phyloP scores from a whole-genome alignment of 2,888 invertebrate species.

The Trachelus tabidus region DNA sequence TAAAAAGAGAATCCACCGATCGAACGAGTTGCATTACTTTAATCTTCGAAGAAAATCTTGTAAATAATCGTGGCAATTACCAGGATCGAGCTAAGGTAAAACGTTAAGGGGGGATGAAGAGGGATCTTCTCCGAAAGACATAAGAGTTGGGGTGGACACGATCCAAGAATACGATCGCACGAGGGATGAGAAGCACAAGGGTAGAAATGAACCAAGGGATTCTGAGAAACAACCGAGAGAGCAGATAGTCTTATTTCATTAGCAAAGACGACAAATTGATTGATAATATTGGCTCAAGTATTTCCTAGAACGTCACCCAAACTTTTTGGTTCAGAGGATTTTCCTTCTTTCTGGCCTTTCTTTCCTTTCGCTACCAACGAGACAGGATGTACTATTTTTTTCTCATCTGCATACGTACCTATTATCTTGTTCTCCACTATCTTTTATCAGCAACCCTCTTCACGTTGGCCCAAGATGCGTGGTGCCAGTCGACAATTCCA shows the following conservation, averaged over 20 bases:
- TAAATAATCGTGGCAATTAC: conserved; percentile 48
- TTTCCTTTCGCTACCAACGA: not conserved
- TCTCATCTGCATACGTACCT: not conserved
- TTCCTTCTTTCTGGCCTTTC: not conserved
- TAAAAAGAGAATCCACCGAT: not conserved
- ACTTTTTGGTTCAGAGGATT: not conserved
- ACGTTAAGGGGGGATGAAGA: conserved; percentile 5
- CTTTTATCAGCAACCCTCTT: not conserved
- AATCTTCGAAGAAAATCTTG: conserved; percentile 41
- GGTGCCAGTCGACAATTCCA: conserved; percentile 39
- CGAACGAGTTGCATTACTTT: conserved; percentile 29
- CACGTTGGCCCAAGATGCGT: not conserved
- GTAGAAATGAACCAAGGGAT: conserved; percentile 7
- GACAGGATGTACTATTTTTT: not conserved
- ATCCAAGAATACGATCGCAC: not conserved
- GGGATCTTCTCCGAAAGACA: conserved; percentile 5
- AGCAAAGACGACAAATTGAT: conserved; percentile 29
- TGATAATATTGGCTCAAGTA: conserved; percentile 31
- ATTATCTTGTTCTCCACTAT: not conserved
- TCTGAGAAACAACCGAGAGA: conserved; percentile 17
- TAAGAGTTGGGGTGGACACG: not conserved
- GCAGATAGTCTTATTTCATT: conserved; percentile 31
- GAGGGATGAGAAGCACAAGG: conserved; percentile 4
- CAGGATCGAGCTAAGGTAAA: conserved; percentile 22
- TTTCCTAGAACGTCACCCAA: not conserved